Conservation (phyloP, 2,888 invertebrate genomes). For the Xestobium rufovillosum region DNA sequence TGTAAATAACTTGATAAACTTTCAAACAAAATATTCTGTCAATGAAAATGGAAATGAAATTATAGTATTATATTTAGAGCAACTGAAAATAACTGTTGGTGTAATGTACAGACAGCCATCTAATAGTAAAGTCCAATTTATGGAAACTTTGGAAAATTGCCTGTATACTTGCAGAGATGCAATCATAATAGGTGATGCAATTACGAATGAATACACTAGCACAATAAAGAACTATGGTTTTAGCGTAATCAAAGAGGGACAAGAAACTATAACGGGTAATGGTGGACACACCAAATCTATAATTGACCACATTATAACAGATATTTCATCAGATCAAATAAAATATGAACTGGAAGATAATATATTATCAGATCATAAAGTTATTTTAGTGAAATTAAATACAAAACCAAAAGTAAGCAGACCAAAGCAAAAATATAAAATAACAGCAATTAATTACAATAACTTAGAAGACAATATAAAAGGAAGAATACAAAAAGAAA, state of each 20-base stretch:
- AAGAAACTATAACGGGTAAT: background rate
- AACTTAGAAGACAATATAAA: too few species aligned
- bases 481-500: too few species aligned
- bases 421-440: too few species aligned
- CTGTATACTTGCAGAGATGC: background rate
- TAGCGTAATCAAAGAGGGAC: background rate
- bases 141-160: background rate
- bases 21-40: background rate
- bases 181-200: background rate
- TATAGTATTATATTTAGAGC: background rate
- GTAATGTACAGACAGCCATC: conserved; percentile 1
- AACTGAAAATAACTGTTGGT: background rate
- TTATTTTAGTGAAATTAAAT: too few species aligned
- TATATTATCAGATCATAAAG: too few species aligned
- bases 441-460: too few species aligned
- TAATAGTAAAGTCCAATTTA: background rate
- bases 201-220: background rate
- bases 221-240: background rate
- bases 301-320: background rate
- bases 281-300: background rate
- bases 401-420: too few species aligned
- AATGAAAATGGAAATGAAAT: background rate
- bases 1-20: background rate
- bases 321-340: too few species aligned
- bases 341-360: too few species aligned